Evolutionary conservation across 2,888 invertebrate species (phyloP).

Genomic region (Trichopoda pennipes): DNA sequence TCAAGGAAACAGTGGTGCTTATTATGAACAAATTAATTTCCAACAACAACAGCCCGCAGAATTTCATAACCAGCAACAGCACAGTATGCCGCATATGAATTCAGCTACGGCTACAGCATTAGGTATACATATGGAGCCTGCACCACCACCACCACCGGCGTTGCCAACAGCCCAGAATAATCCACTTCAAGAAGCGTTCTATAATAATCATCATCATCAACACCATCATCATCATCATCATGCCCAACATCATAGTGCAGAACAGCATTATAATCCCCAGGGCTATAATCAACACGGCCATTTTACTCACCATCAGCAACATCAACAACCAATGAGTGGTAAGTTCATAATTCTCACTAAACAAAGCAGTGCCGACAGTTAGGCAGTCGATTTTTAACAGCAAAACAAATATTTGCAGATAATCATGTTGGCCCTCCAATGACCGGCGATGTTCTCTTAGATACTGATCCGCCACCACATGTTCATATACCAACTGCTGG

Average conservation of each 20-base stretch:
- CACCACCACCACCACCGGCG: conserved; percentile 81
- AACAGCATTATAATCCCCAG: conserved; percentile 56
- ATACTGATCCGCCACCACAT: conserved; percentile 63
- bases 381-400: not conserved
- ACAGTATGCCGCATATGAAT: conserved; percentile 65
- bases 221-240: conserved; percentile 66
- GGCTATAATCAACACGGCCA: conserved; percentile 57
- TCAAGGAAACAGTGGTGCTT: conserved; percentile 72
- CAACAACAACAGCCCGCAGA: conserved; percentile 64
- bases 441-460: conserved; percentile 51
- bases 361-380: not conserved
- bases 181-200: conserved; percentile 82
- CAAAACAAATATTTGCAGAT: conserved; percentile 37
- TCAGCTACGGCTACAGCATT: conserved; percentile 73
- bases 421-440: conserved; percentile 48
- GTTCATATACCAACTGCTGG: conserved; percentile 53
- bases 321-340: conserved; percentile 59
- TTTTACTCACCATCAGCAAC: conserved; percentile 57
- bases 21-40: conserved; percentile 76
- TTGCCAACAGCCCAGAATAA: conserved; percentile 82
- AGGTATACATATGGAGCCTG: conserved; percentile 80
- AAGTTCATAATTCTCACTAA: not conserved
- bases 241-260: conserved; percentile 34
- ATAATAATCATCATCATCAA: conserved; percentile 77
- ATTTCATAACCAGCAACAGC: conserved; percentile 66